A percentile compares a stretch with the other conserved stretches of the same genome.
Evolutionary conservation across 2,797 vertebrate species (phyloP).

Genomic region (Oceanodroma leucorhoa): DNA sequence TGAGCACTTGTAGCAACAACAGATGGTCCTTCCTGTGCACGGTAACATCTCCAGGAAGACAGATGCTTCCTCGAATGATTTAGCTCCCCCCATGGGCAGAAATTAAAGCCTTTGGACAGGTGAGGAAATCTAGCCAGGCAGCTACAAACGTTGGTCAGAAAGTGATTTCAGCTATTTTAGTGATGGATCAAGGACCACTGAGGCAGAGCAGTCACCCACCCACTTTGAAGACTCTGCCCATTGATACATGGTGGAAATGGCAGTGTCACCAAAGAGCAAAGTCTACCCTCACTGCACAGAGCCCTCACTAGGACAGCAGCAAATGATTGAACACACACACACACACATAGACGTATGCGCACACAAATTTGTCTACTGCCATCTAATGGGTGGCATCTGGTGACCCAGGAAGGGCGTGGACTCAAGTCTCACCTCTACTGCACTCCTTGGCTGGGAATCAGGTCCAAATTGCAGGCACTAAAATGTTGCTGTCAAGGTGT

Average conservation of each 20-base stretch:
- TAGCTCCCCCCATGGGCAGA: neutral
- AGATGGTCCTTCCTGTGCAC: neutral
- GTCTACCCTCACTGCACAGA: neutral
- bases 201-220: neutral
- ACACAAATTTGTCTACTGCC: neutral
- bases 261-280: neutral
- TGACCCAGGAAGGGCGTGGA: neutral
- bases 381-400: neutral
- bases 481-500: neutral
- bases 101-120: neutral
- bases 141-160: neutral
- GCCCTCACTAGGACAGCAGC: neutral
- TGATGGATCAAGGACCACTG: neutral
- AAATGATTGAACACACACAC: neutral
- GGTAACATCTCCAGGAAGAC: neutral
- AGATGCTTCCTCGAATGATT: neutral
- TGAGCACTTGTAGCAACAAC: neutral
- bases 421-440: neutral
- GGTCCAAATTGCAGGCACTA: neutral
- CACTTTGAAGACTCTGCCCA: neutral
- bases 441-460: neutral
- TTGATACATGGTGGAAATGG: fast-evolving
- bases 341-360: fast-evolving
- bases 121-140: neutral
- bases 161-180: neutral